Evolutionary conservation across 2,797 vertebrate species (phyloP).

Genomic region (Liasis olivaceus): DNA sequence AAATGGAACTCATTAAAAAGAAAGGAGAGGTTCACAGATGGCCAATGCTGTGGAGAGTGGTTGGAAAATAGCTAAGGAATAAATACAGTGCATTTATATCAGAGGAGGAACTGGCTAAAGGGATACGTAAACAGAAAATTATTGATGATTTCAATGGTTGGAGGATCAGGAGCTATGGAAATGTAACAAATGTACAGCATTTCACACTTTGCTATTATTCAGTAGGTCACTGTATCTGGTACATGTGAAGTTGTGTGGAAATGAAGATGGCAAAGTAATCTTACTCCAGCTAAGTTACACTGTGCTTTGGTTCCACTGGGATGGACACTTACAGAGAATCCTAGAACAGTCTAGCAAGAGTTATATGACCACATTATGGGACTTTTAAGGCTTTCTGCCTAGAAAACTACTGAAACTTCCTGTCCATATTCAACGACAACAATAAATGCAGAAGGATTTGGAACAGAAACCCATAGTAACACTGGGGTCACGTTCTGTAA

Average conservation of each 20-base stretch:
- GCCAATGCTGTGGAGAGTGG: background rate
- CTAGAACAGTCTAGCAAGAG: background rate
- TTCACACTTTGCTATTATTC: background rate
- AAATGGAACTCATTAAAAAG: constrained; percentile 15
- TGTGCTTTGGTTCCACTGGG: too few species aligned
- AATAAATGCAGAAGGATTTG: background rate
- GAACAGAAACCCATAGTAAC: background rate
- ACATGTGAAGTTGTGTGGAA: too few species aligned
- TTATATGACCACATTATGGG: background rate
- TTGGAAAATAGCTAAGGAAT: constrained; percentile 16
- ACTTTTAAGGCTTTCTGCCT: background rate
- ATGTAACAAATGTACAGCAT: constrained; percentile 13
- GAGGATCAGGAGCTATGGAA: background rate
- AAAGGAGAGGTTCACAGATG: constrained; percentile 16
- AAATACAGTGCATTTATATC: background rate
- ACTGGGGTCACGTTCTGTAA: background rate
- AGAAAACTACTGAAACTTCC: background rate
- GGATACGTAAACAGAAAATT: background rate
- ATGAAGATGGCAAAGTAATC: too few species aligned
- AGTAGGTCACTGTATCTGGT: background rate
- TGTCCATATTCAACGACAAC: background rate
- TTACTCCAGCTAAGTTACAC: too few species aligned
- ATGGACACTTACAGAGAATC: background rate
- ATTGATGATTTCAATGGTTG: background rate
- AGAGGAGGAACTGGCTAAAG: constrained; percentile 25